phyloP scores from a whole-genome alignment of 2,113 vertebrate genomes.

The Laterallus jamaicensis region DNA sequence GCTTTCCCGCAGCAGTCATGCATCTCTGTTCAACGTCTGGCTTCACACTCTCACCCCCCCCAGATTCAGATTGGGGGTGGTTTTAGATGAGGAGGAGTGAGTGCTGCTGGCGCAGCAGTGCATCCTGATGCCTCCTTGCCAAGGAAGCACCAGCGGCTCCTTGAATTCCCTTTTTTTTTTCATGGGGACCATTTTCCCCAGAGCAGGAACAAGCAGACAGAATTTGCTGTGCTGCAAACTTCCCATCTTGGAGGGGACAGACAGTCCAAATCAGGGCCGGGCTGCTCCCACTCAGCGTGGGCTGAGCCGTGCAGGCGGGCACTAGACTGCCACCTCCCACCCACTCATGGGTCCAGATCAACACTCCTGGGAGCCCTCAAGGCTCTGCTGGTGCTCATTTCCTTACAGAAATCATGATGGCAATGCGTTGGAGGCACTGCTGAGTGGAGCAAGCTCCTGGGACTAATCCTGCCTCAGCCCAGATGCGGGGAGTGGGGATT shows the following conservation, averaged over 20 bases:
- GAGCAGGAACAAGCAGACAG: not conserved
- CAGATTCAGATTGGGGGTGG: not conserved
- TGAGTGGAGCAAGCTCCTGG: not conserved
- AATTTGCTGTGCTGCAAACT: not conserved
- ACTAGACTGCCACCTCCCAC: not conserved
- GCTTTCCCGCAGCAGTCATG: not conserved
- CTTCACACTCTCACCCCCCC: not conserved
- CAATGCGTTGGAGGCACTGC: accelerated
- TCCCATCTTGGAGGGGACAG: not conserved
- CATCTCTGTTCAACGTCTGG: accelerated
- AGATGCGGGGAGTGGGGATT: not conserved
- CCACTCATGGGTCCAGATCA: accelerated
- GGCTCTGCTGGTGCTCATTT: not conserved
- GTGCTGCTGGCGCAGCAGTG: not conserved
- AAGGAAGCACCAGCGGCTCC: not conserved
- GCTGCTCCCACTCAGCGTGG: not conserved
- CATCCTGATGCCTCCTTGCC: not conserved
- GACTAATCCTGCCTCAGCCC: not conserved
- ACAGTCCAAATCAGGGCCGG: not conserved
- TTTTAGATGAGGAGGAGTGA: not conserved
- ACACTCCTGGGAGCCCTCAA: not conserved
- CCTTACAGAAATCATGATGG: not conserved
- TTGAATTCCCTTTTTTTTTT: not conserved
- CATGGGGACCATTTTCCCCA: not conserved
- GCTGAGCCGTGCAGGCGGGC: not conserved